Base-by-base conservation (phyloP, 2,113 vertebrate genomes). In the Proterorhinus semilunaris region DNA sequence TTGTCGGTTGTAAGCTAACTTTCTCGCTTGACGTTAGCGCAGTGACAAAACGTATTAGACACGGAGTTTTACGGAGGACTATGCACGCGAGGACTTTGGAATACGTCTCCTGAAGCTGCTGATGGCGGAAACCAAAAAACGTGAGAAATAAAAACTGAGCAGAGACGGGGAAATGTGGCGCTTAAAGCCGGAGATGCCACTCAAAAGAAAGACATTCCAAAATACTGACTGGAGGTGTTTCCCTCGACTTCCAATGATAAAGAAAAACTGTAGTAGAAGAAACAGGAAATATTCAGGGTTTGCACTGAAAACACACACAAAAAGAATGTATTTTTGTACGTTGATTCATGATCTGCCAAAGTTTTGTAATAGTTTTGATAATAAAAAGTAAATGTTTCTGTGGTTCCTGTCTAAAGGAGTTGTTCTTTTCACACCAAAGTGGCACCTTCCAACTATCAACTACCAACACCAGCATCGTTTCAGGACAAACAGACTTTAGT, bases 141-240 rank as follows among this genome's bases (percentile, higher is more conserved):
- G 65, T 70, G 70, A 59, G 55, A 46, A 83, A 81, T 74, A 78
- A 63, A 58, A 45, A 55, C 66, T 63, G 75, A 77, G 74, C 66
- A 61, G 74, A 61, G 78, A 62, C 57, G 45, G 70, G 70, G 68
- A 81, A 62, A 85, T 86, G 66, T 78, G 51, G 45, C 84, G 72
- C 84, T 76, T 81, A 73, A 71, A 86, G 75, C 70, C 83, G 70
- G 78, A 83, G 84, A 72, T 75, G 71, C 85, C 86, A 81, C 88
- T 88, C 74, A 83, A 62, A 53, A n/a, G 16, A 53, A 81, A 64
- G 86, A 88, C 91, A 93, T 93, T 93, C 93, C 92, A 91, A 86
- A 79, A 36, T 36, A 80, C 44, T 42, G 70, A 85, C 74, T 64
- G 0, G 70, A 76, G 84, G 84, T 17, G 21, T 79, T 70, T 74